These are phyloP conservation scores for Okapia johnstoni DNA, from an alignment of 2,113 vertebrate genomes.

Conservation along the genomic window DNA sequence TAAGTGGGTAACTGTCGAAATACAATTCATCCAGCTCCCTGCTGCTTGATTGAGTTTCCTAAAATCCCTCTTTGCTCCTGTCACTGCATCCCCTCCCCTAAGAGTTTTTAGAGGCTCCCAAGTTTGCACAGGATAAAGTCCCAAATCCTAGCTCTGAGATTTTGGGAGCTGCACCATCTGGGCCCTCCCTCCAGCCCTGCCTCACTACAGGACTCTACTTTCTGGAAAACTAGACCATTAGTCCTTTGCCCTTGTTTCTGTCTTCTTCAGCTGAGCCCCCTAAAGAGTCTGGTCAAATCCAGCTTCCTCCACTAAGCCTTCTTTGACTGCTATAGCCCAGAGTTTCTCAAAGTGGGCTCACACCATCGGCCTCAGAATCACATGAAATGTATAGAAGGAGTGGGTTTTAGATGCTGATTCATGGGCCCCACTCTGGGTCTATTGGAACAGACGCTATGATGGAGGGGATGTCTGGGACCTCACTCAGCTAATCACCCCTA, in stretches of 20 bases:
- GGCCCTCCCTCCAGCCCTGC: background rate
- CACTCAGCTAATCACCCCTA: background rate
- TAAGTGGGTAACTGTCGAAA: conserved; percentile 9
- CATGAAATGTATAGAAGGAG: too few relatives aligned
- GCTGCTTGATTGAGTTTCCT: background rate
- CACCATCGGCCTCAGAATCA: background rate
- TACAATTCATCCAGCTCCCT: conserved; percentile 13
- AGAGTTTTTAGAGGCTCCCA: background rate
- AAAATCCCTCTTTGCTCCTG: background rate
- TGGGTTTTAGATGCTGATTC: background rate
- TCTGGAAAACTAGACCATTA: background rate
- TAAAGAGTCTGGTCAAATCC: background rate
- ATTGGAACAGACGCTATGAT: background rate
- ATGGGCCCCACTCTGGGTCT: background rate
- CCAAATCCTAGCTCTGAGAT: background rate
- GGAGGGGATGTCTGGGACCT: background rate
- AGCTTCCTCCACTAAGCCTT: background rate
- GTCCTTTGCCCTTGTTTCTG: background rate
- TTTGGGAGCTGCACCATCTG: background rate
- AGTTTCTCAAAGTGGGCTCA: background rate
- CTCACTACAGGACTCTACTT: background rate
- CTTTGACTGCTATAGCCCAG: background rate
- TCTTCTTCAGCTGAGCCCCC: background rate
- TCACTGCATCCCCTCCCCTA: background rate
- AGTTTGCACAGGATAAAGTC: background rate